Evolutionary conservation across 2,113 vertebrate genomes (phyloP), one percentile per base, ranked within the genome.

Genomic region (Pogona vitticeps): DNA sequence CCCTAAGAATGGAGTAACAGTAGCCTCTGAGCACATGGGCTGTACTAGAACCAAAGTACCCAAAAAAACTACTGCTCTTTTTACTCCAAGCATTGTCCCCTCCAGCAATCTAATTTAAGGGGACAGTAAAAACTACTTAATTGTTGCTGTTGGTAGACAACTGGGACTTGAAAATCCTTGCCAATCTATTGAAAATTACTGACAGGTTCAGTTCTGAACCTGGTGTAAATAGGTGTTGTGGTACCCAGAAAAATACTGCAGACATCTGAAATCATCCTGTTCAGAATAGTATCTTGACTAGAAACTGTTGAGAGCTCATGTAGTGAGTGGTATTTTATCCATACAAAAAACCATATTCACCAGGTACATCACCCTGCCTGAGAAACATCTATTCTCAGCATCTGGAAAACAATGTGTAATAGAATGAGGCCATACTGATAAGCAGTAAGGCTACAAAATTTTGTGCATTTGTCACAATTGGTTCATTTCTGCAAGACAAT

Each of bases 371-470:
- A 73, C 7, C n/a, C 71, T 88, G 87, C 85, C 83, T 86, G 79
- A 13, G 1, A 86, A 92, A 86, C 56, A 6, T 75, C 68, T 17
- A 58, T 85, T 83, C 92, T 59, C 86, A 87, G 80, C 83, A 93
- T 5, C 0, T 82, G 14, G 38, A 87, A 91, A 89, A 67, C 89
- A 90, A 82, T 5, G 0, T 76, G 21, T 13, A 13, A 58, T 72
- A 65, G 82, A 91, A 93, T 52, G 52, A 76, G 61, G 40, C 67
- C 73, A 77, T 52, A 18, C 52, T 3, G 7, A 52, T 59, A 76
- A 33, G 21, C 38, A 40, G 28, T 4, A 46, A 12, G 12, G 31
- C 31, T 76, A 33, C 63, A 65, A 10, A 36, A 10, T 36, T 85
- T 59, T 77, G 38, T 85, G 61, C 20, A 67, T 68, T 68, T 68